phyloP scores from a whole-genome alignment of 2,113 vertebrate species.

The Trichomycterus rosablanca region DNA sequence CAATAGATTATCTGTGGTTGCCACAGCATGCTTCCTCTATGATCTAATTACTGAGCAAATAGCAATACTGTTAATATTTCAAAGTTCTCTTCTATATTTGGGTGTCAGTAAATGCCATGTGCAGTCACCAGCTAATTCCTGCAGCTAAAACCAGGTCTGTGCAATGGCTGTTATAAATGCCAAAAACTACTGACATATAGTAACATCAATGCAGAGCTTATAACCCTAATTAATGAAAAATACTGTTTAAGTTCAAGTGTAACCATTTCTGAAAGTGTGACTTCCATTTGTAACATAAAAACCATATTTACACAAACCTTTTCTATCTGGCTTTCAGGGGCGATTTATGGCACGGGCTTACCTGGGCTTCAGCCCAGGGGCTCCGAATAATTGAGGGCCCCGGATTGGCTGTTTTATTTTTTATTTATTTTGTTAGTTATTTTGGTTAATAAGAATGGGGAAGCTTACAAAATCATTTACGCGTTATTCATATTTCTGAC shows the following conservation, averaged over 20 bases:
- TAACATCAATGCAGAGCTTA: not conserved
- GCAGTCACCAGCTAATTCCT: conserved; percentile 5
- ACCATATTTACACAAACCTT: too few species aligned
- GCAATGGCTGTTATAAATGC: not conserved
- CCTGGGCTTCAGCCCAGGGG: too few species aligned
- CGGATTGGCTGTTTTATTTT: too few species aligned
- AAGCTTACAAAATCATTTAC: too few species aligned
- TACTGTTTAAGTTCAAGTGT: conserved; percentile 4
- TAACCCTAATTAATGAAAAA: conserved; percentile 3
- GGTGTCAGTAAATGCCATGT: conserved; percentile 39
- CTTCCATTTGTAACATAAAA: too few species aligned
- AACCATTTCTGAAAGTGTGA: too few species aligned
- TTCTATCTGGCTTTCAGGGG: too few species aligned
- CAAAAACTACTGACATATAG: not conserved
- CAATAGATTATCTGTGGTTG: conserved; percentile 22
- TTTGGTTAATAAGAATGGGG: too few species aligned
- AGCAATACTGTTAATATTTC: conserved; percentile 49
- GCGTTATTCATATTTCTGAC: too few species aligned
- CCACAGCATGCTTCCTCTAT: conserved; percentile 14
- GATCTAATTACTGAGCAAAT: conserved; percentile 47
- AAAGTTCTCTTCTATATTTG: conserved; percentile 39
- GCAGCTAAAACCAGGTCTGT: not conserved
- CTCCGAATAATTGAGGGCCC: too few species aligned
- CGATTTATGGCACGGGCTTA: too few species aligned
- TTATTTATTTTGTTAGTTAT: too few species aligned